Evolutionary conservation across 2,888 invertebrate species (phyloP).

Genomic region (Acrobeloides nanus): DNA sequence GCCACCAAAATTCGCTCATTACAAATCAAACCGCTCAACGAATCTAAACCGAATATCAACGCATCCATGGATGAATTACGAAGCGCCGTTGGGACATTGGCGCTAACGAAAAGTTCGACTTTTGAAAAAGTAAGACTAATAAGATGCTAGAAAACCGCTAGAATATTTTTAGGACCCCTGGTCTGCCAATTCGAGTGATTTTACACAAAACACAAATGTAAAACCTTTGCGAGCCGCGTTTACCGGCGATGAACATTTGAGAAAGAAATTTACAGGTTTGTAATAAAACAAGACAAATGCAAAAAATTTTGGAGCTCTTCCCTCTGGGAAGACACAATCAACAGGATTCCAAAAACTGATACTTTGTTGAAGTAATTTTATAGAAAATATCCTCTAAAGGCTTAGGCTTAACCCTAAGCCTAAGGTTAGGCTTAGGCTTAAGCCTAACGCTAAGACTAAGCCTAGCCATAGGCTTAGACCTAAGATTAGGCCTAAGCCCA

Average conservation of each 20-base stretch:
- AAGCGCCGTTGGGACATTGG: constrained; percentile 45
- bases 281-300: neutral
- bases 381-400: no score
- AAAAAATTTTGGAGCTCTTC: no score
- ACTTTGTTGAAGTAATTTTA: no score
- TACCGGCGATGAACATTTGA: constrained; percentile 46
- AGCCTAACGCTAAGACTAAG: no score
- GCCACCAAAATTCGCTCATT: constrained; percentile 26
- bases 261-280: constrained; percentile 38
- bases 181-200: constrained; percentile 20
- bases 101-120: constrained; percentile 38
- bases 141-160: neutral
- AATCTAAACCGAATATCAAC: constrained; percentile 19
- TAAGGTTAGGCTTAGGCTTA: no score
- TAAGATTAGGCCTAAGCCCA: no score
- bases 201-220: constrained; percentile 37
- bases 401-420: no score
- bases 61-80: constrained; percentile 44
- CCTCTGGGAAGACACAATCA: no score
- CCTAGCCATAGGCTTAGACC: no score
- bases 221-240: constrained; percentile 41
- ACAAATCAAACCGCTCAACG: constrained; percentile 29
- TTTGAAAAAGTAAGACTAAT: constrained; percentile 32
- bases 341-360: no score
- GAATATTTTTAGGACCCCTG: constrained; percentile 39